phyloP scores from a whole-genome alignment of 1,140 invertebrate species.

The Paracyclopina nana region DNA sequence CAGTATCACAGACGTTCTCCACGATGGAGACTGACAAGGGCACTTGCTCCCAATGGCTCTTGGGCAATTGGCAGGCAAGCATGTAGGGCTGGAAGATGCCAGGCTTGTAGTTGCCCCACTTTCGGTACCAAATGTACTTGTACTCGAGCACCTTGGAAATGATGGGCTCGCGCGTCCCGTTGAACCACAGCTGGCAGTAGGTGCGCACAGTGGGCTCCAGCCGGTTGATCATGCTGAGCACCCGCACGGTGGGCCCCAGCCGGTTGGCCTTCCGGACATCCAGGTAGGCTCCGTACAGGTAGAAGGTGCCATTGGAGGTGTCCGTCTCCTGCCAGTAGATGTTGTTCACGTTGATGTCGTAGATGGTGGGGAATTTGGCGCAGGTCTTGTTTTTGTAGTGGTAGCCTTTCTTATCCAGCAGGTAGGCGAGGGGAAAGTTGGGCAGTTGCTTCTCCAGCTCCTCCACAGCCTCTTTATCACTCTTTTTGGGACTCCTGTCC shows the following conservation, averaged over 20 bases:
- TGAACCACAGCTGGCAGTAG: constrained; percentile 76
- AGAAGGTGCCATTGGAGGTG: constrained; percentile 61
- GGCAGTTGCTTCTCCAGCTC: constrained; percentile 50
- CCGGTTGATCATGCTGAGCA: constrained; percentile 73
- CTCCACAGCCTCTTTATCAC: constrained; percentile 51
- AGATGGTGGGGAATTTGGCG: constrained; percentile 57
- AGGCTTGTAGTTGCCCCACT: constrained; percentile 84
- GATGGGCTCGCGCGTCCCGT: constrained; percentile 51
- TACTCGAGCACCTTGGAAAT: constrained; percentile 57
- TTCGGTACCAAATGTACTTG: constrained; percentile 81
- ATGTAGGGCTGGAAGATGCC: constrained; percentile 76
- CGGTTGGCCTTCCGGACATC: constrained; percentile 52
- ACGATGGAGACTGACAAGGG: constrained; percentile 69
- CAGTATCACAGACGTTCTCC: constrained; percentile 56
- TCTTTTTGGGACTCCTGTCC: constrained; percentile 40
- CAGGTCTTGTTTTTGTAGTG: constrained; percentile 50
- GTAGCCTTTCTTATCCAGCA: constrained; percentile 44
- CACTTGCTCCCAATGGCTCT: constrained; percentile 28
- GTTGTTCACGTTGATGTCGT: constrained; percentile 74
- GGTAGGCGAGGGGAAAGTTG: constrained; percentile 58
- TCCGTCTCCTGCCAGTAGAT: constrained; percentile 46
- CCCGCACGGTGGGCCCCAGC: constrained; percentile 54
- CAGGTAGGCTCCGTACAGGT: constrained; percentile 69
- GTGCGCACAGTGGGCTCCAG: constrained; percentile 61
- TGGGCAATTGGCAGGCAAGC: constrained; percentile 59